Base-by-base conservation (phyloP, 2,113 vertebrate species). In the Hippocampus guttulatus region DNA sequence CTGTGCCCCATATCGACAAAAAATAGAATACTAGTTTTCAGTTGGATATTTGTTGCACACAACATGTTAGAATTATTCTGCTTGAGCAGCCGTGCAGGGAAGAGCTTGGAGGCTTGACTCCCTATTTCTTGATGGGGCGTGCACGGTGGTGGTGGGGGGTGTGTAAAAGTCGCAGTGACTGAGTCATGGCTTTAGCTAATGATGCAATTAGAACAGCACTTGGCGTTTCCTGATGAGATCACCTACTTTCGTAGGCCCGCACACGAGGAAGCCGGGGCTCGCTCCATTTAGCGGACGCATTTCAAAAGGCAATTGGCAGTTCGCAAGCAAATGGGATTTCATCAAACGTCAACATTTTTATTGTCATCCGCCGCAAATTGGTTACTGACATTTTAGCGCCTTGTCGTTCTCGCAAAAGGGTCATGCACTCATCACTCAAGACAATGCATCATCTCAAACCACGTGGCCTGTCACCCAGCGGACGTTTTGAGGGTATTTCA, bases 181-280 rank as follows among this genome's bases (percentile, higher is more conserved):
- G 88, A 92, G 75, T 91, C 90, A 91, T 84, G 88, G 87, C 85
- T 88, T 90, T 87, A 83, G 88, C 85, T 88, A 92, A 91, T 88
- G 84, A 91, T 91, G 84, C 87, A 92, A 90, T 91, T 91, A 91
- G 67, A 75, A 77, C 79, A 85, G 84, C 82, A 84, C 75, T 87
- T 85, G 85, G 79, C 84, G 85, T 88, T 82, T 80, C 79, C 78
- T 88, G 89, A 89, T 91, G 86, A 84, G 69, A 84, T 79, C 84
- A 71, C 67, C 64, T 52, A 60, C 75, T 68, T 10, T 41, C 27
- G 18, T 40, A 64, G 78, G 78, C 79, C 73, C 63, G 69, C 71
- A 81, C 75, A 79, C 75, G 67, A 41, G 25, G 21, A 55, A 79
- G 52, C 23, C 49, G 67, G 67, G 52, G 69, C 69, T 76, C 62